Evolutionary conservation across 2,797 vertebrate species (phyloP).

Genomic region (Florisuga fusca): DNA sequence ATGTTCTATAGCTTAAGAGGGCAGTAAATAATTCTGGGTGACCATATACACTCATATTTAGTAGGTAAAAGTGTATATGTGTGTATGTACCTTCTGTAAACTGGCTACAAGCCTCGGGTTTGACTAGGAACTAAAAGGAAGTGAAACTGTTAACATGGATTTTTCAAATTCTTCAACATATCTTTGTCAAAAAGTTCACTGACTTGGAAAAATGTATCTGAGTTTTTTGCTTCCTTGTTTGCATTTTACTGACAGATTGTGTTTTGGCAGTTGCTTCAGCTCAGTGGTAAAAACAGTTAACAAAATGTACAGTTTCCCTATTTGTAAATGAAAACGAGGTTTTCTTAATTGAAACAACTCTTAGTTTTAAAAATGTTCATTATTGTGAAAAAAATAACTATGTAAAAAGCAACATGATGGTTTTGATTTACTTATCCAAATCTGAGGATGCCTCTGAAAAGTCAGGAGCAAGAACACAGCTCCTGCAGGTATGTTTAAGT

Average conservation of each 20-base stretch:
- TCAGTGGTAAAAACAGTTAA: neutral
- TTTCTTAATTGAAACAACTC: neutral
- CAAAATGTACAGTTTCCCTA: fast-evolving
- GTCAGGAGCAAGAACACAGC: neutral
- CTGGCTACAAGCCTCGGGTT: neutral
- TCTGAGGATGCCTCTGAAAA: neutral
- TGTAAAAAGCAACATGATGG: neutral
- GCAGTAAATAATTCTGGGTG: neutral
- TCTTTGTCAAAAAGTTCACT: neutral
- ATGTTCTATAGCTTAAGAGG: neutral
- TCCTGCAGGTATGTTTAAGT: neutral
- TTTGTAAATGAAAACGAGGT: neutral
- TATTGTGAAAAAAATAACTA: neutral
- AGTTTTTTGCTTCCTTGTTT: neutral
- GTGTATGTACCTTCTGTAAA: neutral
- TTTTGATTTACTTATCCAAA: neutral
- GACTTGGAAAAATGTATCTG: neutral
- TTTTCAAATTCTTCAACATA: neutral
- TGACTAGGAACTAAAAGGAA: neutral
- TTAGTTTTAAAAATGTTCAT: neutral
- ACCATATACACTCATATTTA: neutral
- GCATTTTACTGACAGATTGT: neutral
- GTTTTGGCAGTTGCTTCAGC: neutral
- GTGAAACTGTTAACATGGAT: neutral
- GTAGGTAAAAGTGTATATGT: neutral